A percentile compares a stretch with the other conserved stretches of the same genome.
phyloP scores from a whole-genome alignment of 2,888 invertebrate genomes.

The Gerris lacustris region DNA sequence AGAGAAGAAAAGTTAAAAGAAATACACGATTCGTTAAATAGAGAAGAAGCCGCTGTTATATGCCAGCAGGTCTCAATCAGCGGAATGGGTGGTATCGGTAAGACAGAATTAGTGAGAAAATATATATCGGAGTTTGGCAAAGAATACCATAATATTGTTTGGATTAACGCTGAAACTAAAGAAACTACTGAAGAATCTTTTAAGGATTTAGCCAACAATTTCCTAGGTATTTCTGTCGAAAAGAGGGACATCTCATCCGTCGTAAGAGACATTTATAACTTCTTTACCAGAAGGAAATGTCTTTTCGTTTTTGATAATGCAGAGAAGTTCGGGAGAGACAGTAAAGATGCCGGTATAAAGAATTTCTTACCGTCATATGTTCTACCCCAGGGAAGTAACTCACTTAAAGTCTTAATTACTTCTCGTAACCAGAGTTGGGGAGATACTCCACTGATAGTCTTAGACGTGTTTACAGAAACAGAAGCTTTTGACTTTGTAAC shows the following conservation, averaged over 20 bases:
- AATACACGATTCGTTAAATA: not conserved
- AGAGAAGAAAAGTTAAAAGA: not conserved
- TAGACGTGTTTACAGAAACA: conserved; percentile 5
- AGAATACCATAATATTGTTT: conserved; percentile 18
- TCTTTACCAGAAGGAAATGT: conserved; percentile 16
- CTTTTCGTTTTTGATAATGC: conserved; percentile 23
- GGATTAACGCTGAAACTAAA: conserved; percentile 22
- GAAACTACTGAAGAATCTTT: conserved; percentile 15
- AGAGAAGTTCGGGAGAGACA: conserved; percentile 2
- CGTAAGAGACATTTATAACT: conserved; percentile 18
- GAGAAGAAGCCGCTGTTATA: not conserved
- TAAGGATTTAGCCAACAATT: conserved; percentile 14
- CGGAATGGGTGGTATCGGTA: conserved; percentile 22
- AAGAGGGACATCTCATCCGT: conserved; percentile 14
- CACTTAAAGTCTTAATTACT: conserved; percentile 18
- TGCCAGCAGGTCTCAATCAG: conserved; percentile 11
- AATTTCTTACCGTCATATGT: conserved; percentile 15
- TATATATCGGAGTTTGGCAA: conserved; percentile 7
- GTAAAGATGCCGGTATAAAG: conserved; percentile 14
- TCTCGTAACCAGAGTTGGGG: conserved; percentile 20
- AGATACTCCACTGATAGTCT: not conserved
- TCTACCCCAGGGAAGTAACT: conserved; percentile 5
- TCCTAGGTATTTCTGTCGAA: conserved; percentile 12
- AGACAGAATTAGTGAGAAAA: conserved; percentile 21
- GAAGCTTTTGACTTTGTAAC: conserved; percentile 9